Evolutionary conservation across 2,113 vertebrate genomes (phyloP), one percentile per base, ranked within the genome.

Genomic region (Siphamia tubifer): DNA sequence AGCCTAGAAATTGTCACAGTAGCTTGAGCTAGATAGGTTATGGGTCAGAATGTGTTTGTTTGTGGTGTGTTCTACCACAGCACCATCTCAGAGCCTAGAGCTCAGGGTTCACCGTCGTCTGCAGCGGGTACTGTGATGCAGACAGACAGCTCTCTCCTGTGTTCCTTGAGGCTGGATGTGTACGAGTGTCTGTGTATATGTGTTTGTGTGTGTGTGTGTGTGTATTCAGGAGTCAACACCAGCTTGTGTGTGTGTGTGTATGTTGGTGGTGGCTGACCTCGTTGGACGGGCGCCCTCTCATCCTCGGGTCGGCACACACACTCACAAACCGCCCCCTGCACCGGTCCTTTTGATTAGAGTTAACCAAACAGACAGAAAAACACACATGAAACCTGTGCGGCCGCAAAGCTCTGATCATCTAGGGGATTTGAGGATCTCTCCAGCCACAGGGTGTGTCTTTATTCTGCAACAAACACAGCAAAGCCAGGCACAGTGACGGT

Each of bases 141-240:
- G 63, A 55, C 42, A 48, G 87, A 89, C 87, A 66, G 61, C 64
- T 55, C 38, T 68, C 70, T 78, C 56, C 79, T 65, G 48, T 28
- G 24, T 43, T 62, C 49, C 74, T 77, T 28, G 7, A 61, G 78
- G 56, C 8, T 36, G 2, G 38, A 39, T 44, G 38, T 49, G 27
- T 38, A 1, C 20, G 16, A 13, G 3, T 57, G 16, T 36, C 15
- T 36, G 17, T 55, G 13, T 47, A 42, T 56, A n/a, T n/a, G 13
- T n/a, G n/a, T n/a, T n/a, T n/a, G n/a, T n/a, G n/a, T 2, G 42
- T 53, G 16, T 36, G 19, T 36, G 17, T 55, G 13, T 47, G 48
- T 38, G 8, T 56, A 17, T 55, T 31, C 51, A 36, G 3, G 1
- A 69, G 43, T 67, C 53, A 43, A 40, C 45, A 34, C 34, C 60